Conservation (phyloP, 1,140 invertebrate species). For the Drosophila quadrilineata region DNA sequence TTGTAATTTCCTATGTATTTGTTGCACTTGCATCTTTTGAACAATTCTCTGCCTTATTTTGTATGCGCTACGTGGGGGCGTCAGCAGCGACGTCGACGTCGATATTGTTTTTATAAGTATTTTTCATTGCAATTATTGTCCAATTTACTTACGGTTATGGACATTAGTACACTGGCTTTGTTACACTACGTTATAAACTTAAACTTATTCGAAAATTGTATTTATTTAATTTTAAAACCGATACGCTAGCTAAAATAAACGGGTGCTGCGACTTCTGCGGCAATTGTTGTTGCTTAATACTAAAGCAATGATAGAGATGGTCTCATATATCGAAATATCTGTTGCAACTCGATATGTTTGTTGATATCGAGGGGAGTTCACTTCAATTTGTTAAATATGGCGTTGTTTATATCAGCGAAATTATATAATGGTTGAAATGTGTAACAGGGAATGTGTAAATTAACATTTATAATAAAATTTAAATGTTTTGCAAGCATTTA, state of each 20-base stretch:
- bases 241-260: conserved; percentile 56
- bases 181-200: conserved; percentile 51
- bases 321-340: background rate
- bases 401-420: background rate
- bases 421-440: no score
- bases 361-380: no score
- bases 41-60: conserved; percentile 29
- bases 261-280: conserved; percentile 43
- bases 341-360: conserved; percentile 8
- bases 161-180: conserved; percentile 70
- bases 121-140: background rate
- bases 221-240: conserved; percentile 43
- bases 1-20: conserved; percentile 41
- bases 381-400: no score
- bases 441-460: no score
- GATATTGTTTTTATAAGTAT: no score
- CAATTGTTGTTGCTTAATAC: conserved; percentile 67
- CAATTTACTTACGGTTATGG: conserved; percentile 73
- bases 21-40: conserved; percentile 29
- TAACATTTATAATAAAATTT: no score
- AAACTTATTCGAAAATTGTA: conserved; percentile 40
- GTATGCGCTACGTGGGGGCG: conserved; percentile 69
- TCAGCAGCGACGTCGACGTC: conserved; percentile 33
- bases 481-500: no score
- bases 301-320: conserved; percentile 24